Percentiles rank a stretch among this genome's conserved stretches.
Evolutionary conservation across 2,888 invertebrate genomes (phyloP).

Genomic region (Steinernema carpocapsae): DNA sequence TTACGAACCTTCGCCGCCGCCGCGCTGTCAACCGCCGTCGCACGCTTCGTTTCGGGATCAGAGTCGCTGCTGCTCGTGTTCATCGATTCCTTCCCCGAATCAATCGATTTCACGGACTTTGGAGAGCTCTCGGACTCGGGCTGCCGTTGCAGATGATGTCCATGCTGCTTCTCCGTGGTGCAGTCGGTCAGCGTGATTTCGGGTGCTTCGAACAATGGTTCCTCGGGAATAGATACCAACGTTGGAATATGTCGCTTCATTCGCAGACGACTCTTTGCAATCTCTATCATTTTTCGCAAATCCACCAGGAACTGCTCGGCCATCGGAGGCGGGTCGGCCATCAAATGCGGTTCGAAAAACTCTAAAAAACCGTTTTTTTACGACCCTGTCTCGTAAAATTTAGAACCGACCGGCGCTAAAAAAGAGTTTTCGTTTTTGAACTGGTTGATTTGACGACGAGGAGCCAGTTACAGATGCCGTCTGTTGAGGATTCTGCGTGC

Average conservation of each 20-base stretch:
- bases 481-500: neutral
- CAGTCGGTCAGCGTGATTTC: slow-evolving; percentile 21
- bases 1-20: neutral
- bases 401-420: slow-evolving; percentile 49
- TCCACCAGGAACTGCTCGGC: slow-evolving; percentile 81
- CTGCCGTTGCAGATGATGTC: too few species aligned
- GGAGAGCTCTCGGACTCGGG: slow-evolving; percentile 39
- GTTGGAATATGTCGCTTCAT: slow-evolving; percentile 53
- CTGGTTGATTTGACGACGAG: slow-evolving; percentile 11
- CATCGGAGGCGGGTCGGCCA: slow-evolving; percentile 86
- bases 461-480: neutral
- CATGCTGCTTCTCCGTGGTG: neutral
- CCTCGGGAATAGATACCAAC: slow-evolving; percentile 49
- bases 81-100: slow-evolving; percentile 46
- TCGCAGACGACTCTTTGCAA: slow-evolving; percentile 76
- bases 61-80: slow-evolving; percentile 41
- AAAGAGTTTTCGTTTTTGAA: slow-evolving; percentile 50
- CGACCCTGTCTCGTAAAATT: neutral
- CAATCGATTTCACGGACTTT: slow-evolving; percentile 42
- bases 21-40: too few species aligned
- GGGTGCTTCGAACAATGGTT: slow-evolving; percentile 33
- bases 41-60: neutral
- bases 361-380: slow-evolving; percentile 72
- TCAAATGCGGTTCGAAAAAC: slow-evolving; percentile 85
- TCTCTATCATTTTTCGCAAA: slow-evolving; percentile 86